Evolutionary conservation across 2,888 invertebrate species (phyloP).

Genomic region (Urechis unicinctus): DNA sequence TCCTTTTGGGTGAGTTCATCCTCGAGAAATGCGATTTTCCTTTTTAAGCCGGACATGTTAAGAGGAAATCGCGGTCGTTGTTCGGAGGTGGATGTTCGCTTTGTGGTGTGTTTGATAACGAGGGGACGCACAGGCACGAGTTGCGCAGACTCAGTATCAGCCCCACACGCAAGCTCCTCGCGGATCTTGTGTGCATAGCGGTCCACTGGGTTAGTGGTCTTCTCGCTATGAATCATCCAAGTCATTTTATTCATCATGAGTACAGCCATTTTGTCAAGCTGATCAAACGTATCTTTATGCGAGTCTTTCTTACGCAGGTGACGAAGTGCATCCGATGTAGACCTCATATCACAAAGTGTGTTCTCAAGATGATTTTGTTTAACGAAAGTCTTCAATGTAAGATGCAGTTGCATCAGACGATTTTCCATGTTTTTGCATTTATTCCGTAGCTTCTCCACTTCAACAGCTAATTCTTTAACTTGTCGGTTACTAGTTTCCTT

Average conservation of each 20-base stretch:
- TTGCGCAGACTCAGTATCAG: neutral
- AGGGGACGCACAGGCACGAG: neutral
- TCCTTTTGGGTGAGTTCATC: neutral
- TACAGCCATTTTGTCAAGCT: neutral
- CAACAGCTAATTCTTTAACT: neutral
- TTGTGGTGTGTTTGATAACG: neutral
- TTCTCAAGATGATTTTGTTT: neutral
- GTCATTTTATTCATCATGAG: neutral
- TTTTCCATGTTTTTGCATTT: neutral
- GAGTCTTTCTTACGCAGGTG: neutral
- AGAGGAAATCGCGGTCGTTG: neutral
- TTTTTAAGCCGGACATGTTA: neutral
- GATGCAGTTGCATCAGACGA: neutral
- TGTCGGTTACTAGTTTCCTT: neutral
- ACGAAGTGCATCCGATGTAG: no score
- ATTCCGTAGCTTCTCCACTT: neutral
- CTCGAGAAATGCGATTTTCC: neutral
- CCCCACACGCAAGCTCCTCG: no score
- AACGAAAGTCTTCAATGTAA: neutral
- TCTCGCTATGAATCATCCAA: neutral
- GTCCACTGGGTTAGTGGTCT: no score
- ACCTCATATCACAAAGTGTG: no score
- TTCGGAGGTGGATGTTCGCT: neutral
- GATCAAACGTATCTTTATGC: neutral
- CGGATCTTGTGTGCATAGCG: no score